Evolutionary conservation across 2,113 vertebrate genomes (phyloP).

Genomic region (Lathamus discolor): DNA sequence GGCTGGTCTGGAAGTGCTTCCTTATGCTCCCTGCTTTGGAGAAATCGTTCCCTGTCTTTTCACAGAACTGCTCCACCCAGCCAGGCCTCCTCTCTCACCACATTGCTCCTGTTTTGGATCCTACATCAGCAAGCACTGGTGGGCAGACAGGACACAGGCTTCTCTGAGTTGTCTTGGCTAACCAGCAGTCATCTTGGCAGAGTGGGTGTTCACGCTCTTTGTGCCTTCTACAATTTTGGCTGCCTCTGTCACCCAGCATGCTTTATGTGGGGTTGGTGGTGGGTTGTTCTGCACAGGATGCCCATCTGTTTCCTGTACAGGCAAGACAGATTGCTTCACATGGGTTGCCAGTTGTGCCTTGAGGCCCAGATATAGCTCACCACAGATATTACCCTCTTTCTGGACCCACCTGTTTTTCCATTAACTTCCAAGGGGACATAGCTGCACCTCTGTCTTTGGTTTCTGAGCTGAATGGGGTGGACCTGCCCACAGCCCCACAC

Average conservation of each 20-base stretch:
- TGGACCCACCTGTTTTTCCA: not conserved
- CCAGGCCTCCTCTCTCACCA: not conserved
- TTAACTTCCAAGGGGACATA: not conserved
- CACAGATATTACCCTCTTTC: not conserved
- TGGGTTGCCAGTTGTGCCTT: not conserved
- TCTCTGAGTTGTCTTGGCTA: slow-evolving; percentile 5
- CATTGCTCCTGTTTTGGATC: not conserved
- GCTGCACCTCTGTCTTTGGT: not conserved
- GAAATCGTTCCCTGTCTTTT: not conserved
- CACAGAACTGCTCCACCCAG: not conserved
- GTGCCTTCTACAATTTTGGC: not conserved
- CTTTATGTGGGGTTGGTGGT: not conserved
- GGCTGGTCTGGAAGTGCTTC: not conserved
- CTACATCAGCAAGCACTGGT: not conserved
- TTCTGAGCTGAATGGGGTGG: not conserved
- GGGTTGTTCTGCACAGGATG: not conserved
- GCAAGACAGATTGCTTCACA: not conserved
- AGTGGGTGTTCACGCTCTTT: not conserved
- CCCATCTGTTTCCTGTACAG: not conserved
- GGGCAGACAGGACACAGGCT: not conserved
- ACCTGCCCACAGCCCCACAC: not conserved
- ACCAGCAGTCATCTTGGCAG: slow-evolving; percentile 2
- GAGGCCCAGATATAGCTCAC: not conserved
- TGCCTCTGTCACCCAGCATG: not conserved
- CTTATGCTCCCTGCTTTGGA: not conserved